phyloP scores from a whole-genome alignment of 2,797 vertebrate species.

The Darevskia mixta region DNA sequence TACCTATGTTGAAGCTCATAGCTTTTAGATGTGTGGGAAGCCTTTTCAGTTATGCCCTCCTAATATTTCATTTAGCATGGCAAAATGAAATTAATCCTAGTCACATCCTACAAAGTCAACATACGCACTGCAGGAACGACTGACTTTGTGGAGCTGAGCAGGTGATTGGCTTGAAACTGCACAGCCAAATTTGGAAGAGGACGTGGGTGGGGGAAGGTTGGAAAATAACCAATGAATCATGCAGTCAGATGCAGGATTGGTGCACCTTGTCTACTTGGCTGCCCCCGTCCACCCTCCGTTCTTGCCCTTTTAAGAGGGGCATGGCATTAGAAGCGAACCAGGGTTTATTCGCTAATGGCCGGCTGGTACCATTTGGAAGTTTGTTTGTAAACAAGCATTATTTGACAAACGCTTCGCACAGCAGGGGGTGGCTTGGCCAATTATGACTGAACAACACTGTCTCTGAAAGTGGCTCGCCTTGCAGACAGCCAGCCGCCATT shows the following conservation, averaged over 20 bases:
- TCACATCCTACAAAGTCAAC: slow-evolving; percentile 1
- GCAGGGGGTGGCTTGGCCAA: slow-evolving; percentile 64
- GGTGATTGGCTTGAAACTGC: not conserved
- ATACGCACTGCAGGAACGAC: not conserved
- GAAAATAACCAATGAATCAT: not conserved
- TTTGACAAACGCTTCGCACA: slow-evolving; percentile 76
- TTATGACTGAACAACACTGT: slow-evolving; percentile 65
- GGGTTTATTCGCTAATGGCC: slow-evolving; percentile 61
- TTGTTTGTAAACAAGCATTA: slow-evolving; percentile 80
- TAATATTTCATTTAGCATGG: slow-evolving; percentile 5
- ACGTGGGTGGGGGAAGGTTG: not conserved
- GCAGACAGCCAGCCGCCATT: slow-evolving; percentile 52
- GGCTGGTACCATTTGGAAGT: slow-evolving; percentile 67
- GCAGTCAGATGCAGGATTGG: not conserved
- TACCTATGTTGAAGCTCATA: not conserved
- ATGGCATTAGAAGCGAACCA: slow-evolving; percentile 42
- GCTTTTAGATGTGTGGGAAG: not conserved
- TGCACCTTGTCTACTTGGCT: not conserved
- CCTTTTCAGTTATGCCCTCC: slow-evolving; percentile 14
- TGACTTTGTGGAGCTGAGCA: not conserved
- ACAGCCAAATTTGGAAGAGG: not conserved
- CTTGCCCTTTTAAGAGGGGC: slow-evolving; percentile 40
- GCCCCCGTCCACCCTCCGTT: slow-evolving; percentile 30
- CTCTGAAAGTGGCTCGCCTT: slow-evolving; percentile 70
- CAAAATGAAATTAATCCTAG: slow-evolving; percentile 14